phyloP scores from a whole-genome alignment of 2,888 invertebrate species.

The Heliconius aoede region DNA sequence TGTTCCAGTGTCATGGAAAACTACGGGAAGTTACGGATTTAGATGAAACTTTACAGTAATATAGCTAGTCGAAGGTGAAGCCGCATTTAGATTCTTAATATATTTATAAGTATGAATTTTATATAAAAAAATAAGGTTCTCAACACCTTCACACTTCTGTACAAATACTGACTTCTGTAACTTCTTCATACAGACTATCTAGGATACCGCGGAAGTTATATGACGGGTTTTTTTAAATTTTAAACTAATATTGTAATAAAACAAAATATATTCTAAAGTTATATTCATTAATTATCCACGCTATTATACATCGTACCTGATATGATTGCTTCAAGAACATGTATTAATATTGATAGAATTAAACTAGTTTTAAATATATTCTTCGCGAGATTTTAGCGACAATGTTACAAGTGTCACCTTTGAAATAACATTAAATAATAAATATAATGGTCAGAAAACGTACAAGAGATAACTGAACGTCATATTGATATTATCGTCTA shows the following conservation, averaged over 20 bases:
- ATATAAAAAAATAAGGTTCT: no score
- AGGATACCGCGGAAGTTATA: neutral
- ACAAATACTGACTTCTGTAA: no score
- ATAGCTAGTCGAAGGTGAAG: no score
- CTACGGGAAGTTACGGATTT: no score
- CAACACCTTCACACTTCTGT: no score
- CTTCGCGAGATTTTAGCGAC: slow-evolving; percentile 40
- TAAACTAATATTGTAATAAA: neutral
- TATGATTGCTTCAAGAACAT: slow-evolving; percentile 27
- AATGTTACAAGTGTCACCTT: slow-evolving; percentile 38
- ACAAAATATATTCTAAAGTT: neutral
- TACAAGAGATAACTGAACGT: slow-evolving; percentile 9
- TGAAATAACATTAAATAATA: slow-evolving; percentile 12
- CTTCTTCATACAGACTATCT: neutral
- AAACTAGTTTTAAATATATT: slow-evolving; percentile 43
- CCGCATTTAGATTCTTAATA: no score
- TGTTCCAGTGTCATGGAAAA: no score
- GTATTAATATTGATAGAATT: slow-evolving; percentile 41
- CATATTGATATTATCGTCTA: neutral
- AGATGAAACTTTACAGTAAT: no score
- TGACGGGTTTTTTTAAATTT: no score
- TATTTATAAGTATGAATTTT: no score
- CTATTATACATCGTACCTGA: slow-evolving; percentile 7
- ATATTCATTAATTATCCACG: neutral
- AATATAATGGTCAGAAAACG: neutral